These are phyloP conservation scores for Neodiprion virginianus DNA, from an alignment of 1,140 invertebrate genomes.

Conservation along the genomic window DNA sequence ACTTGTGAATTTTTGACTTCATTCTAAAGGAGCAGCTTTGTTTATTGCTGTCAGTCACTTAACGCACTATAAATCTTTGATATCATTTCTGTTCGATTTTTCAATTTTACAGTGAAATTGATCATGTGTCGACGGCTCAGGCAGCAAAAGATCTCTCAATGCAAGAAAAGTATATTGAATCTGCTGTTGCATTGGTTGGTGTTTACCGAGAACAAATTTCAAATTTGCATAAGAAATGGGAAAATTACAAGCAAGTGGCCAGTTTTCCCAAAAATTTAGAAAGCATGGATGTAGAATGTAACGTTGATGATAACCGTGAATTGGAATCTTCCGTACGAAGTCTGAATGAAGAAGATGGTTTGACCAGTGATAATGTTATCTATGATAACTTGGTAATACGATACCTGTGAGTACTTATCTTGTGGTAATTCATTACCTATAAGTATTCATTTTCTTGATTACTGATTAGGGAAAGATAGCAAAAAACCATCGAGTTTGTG, in stretches of 20 bases:
- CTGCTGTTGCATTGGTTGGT: constrained; percentile 28
- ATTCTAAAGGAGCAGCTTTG: too few relatives aligned
- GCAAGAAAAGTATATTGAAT: constrained; percentile 32
- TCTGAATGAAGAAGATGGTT: neutral
- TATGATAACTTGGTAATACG: constrained; percentile 44
- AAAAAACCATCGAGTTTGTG: too few relatives aligned
- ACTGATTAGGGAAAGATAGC: too few relatives aligned
- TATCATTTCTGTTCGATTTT: neutral
- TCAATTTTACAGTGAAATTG: constrained; percentile 28
- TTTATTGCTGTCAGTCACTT: too few relatives aligned
- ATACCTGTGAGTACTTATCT: constrained; percentile 38
- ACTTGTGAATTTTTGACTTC: too few relatives aligned
- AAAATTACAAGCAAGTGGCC: neutral
- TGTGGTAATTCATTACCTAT: neutral
- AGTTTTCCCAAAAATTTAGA: constrained; percentile 8
- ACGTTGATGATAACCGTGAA: constrained; percentile 1
- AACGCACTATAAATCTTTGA: too few relatives aligned
- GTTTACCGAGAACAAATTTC: constrained; percentile 30
- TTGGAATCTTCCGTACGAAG: constrained; percentile 16
- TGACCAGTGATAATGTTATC: constrained; percentile 36
- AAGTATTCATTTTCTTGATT: constrained; percentile 15
- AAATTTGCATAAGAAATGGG: constrained; percentile 13
- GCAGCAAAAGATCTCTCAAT: constrained; percentile 30
- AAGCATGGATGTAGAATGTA: constrained; percentile 18
- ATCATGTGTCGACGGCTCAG: neutral